Evolutionary conservation across 2,113 vertebrate species (phyloP), one percentile per base, ranked within the genome.

Genomic region (Ptyas mucosa): DNA sequence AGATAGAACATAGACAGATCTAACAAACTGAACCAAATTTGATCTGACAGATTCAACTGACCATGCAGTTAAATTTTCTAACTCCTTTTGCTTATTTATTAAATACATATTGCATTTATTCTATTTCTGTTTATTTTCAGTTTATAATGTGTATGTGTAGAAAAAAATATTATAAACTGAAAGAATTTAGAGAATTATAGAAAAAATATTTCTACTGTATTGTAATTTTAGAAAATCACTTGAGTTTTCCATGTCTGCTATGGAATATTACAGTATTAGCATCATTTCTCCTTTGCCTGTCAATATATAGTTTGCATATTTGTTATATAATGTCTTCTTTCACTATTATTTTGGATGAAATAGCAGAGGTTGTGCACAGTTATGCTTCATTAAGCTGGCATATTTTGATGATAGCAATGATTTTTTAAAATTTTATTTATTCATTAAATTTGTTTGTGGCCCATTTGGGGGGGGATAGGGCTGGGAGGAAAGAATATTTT

Each of bases 11-110:
- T n/a, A 64, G 61, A 61, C 58, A 61, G 29, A 34, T 20, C n/a
- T 75, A 93, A 0, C 93, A 93, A 95, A 97, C 96, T 95, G 96
- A 97, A 43, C 93, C 54, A 95, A 95, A 97, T 97, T 95, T 96
- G 91, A 94, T 95, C 94, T 95, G 96, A 96, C 95, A 97, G 91
- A 95, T 92, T 96, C 95, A 96, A 96, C 96, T 97, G 95, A 95
- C 95, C 95, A 95, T 96, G 96, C 85, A 95, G 95, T 92, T 96
- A 34, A 75, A 75, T 75, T 75, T n/a, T 75, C 69, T 75, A 75
- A 75, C n/a, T 75, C 69, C 61, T 64, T 64, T 75, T 75, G 14
- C n/a, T 39, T 39, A 29, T 85, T 46, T 64, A 92, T 93, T 86
- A 87, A 52, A 3, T 46, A 81, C 95, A 49, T 0, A 3, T 94